These are phyloP conservation scores for Tapera naevia DNA, from an alignment of 2,797 vertebrate genomes.

Conservation along the genomic window DNA sequence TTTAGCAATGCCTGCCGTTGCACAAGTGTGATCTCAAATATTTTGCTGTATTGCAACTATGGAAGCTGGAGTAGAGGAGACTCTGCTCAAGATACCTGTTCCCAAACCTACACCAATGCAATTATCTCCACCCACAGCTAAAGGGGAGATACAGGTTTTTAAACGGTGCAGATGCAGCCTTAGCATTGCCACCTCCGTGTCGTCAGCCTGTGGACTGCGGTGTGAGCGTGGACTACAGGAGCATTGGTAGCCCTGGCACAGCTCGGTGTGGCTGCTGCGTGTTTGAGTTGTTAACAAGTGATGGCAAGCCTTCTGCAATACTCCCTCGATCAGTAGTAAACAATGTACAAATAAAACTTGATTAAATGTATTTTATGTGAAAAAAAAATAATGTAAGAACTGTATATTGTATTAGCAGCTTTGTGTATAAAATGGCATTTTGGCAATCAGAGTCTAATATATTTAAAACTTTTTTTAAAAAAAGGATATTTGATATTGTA, in stretches of 20 bases:
- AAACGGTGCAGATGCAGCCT: background rate
- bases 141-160: background rate
- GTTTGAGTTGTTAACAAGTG: background rate
- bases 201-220: background rate
- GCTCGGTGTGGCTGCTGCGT: slow-evolving; percentile 10
- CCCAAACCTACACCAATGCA: background rate
- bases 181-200: background rate
- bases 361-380: slow-evolving; percentile 77
- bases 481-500: slow-evolving; percentile 80
- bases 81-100: background rate
- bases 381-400: slow-evolving; percentile 63
- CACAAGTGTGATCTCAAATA: background rate
- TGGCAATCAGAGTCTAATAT: slow-evolving; percentile 83
- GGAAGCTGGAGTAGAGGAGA: background rate
- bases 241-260: background rate
- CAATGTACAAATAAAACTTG: slow-evolving; percentile 68
- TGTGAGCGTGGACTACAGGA: background rate
- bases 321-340: slow-evolving; percentile 65
- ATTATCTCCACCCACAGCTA: background rate
- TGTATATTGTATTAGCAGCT: slow-evolving; percentile 81
- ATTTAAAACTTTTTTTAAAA: slow-evolving; percentile 77
- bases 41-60: background rate
- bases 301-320: slow-evolving; percentile 72
- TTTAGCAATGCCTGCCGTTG: background rate
- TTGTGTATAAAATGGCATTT: slow-evolving; percentile 78